Evolutionary conservation across 2,797 vertebrate genomes (phyloP).

Genomic region (Hypotaenidia philippensis): DNA sequence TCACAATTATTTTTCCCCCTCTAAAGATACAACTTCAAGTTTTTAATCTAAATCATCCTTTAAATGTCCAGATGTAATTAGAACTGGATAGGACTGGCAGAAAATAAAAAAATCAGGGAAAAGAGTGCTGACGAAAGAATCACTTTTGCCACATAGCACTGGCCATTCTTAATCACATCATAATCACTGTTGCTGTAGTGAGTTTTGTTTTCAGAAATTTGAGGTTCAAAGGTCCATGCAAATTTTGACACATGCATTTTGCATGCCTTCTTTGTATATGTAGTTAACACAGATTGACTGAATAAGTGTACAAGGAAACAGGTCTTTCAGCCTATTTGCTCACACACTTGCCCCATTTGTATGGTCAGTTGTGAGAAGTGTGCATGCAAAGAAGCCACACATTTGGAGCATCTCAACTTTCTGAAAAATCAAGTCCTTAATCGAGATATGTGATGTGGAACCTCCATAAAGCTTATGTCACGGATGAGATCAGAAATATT

Average conservation of each 20-base stretch:
- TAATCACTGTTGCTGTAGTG: background rate
- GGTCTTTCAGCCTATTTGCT: background rate
- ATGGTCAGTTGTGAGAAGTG: background rate
- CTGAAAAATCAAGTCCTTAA: constrained; percentile 27
- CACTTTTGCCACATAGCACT: background rate
- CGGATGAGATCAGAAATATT: background rate
- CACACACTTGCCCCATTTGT: background rate
- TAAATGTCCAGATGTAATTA: background rate
- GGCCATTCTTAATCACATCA: background rate
- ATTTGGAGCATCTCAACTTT: background rate
- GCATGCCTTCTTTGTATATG: background rate
- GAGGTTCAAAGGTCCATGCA: background rate
- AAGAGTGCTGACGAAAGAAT: background rate
- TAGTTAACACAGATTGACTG: background rate
- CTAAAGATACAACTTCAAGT: background rate
- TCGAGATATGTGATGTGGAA: background rate
- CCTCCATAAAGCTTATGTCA: background rate
- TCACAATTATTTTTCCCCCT: background rate
- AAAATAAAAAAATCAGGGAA: background rate
- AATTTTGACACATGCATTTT: background rate
- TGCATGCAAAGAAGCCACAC: background rate
- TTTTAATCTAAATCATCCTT: background rate
- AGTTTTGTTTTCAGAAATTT: constrained; percentile 30
- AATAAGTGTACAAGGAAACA: background rate
- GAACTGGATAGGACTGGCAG: background rate